phyloP scores from a whole-genome alignment of 2,888 invertebrate species.

The Orthosia gracilis region DNA sequence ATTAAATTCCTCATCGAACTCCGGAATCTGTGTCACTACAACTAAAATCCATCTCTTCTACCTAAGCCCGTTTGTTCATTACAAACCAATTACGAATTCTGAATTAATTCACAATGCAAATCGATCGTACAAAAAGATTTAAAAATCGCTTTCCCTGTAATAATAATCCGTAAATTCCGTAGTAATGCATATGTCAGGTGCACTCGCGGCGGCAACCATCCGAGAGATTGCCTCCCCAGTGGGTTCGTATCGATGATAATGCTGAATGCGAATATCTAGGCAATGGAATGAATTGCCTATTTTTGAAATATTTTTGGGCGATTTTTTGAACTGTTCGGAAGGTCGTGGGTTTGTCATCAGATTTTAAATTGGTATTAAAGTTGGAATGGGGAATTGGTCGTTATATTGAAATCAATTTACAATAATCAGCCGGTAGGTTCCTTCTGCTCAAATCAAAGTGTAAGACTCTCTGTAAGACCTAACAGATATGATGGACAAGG shows the following conservation, averaged over 20 bases:
- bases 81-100: conserved; percentile 9
- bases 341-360: neutral
- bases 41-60: neutral
- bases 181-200: conserved; percentile 74
- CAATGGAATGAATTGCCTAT: conserved; percentile 13
- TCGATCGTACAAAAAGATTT: conserved; percentile 34
- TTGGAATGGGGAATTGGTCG: neutral
- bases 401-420: neutral
- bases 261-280: conserved; percentile 16
- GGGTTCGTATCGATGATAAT: conserved; percentile 63
- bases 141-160: conserved; percentile 50
- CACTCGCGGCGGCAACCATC: conserved; percentile 64
- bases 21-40: neutral
- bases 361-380: neutral
- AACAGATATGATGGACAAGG: neutral
- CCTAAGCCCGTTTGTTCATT: neutral
- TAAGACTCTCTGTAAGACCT: neutral
- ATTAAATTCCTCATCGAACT: neutral
- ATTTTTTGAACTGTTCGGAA: neutral
- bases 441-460: rapidly evolving
- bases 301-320: neutral
- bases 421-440: neutral
- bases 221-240: conserved; percentile 69
- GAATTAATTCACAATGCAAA: conserved; percentile 34
- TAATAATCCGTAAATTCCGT: conserved; percentile 62